These are phyloP conservation scores for Tenualosa thibaudeaui DNA, from an alignment of 2,797 vertebrate species.

Conservation along the genomic window DNA sequence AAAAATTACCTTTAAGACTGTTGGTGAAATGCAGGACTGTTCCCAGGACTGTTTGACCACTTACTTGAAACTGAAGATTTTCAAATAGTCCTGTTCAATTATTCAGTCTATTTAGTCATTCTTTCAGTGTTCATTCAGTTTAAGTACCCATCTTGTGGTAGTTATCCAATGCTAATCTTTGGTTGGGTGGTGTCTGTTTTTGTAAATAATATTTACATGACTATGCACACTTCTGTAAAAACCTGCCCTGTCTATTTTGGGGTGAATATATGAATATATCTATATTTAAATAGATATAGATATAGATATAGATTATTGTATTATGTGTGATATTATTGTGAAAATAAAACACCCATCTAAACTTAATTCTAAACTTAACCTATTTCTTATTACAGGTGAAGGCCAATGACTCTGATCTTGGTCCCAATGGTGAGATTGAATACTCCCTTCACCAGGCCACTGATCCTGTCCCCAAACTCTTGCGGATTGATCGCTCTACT, in stretches of 20 bases:
- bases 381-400: constrained; percentile 81
- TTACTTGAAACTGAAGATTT: background rate
- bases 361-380: constrained; percentile 33
- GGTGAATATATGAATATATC: background rate
- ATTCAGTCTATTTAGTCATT: too few species aligned
- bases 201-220: too few species aligned
- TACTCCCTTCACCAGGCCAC: constrained; percentile 95
- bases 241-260: background rate
- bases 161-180: background rate
- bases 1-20: constrained; percentile 19
- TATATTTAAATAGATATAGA: too few species aligned
- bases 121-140: background rate
- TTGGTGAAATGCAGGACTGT: background rate
- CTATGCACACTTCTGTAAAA: background rate
- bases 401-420: constrained; percentile 96
- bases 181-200: too few species aligned
- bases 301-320: too few species aligned
- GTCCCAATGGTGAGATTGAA: constrained; percentile 94
- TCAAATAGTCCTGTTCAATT: background rate
- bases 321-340: background rate
- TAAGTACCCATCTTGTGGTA: background rate
- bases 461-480: constrained; percentile 87
- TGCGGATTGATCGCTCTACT: constrained; percentile 87
- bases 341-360: background rate
- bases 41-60: background rate